Percentiles rank a stretch among this genome's conserved stretches.
phyloP scores from a whole-genome alignment of 2,888 invertebrate genomes.

The Tethea ocularis region DNA sequence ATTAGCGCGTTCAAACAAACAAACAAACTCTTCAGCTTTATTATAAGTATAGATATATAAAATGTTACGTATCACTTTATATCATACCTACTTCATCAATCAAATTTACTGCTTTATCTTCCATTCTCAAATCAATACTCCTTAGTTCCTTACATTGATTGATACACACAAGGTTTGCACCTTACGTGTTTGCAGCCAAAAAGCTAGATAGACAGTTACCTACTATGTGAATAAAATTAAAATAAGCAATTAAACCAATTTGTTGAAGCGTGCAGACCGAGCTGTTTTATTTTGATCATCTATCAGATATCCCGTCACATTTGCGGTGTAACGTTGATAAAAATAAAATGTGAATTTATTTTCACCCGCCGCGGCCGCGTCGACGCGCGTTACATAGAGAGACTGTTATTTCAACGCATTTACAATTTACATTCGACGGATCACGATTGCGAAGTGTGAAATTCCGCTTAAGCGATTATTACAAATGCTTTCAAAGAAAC shows the following conservation, averaged over 20 bases:
- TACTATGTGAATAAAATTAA: constrained; percentile 7
- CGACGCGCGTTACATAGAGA: constrained; percentile 11
- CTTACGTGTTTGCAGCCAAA: background rate
- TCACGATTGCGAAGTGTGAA: constrained; percentile 8
- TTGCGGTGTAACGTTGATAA: constrained; percentile 51
- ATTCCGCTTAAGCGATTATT: constrained; percentile 8
- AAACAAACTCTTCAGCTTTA: no score
- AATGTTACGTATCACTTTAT: no score
- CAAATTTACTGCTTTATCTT: no score
- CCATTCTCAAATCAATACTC: no score
- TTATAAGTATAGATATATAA: no score
- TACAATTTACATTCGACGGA: constrained; percentile 3
- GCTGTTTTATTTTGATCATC: constrained; percentile 57
- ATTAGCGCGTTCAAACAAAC: no score
- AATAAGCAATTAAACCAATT: constrained; percentile 51
- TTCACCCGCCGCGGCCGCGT: constrained; percentile 34
- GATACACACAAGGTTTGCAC: no score
- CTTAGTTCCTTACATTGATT: no score
- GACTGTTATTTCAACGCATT: constrained; percentile 10
- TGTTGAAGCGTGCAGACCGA: constrained; percentile 45
- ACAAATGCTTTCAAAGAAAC: background rate
- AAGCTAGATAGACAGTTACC: background rate
- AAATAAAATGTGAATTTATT: constrained; percentile 58
- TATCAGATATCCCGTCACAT: constrained; percentile 64
- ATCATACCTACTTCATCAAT: no score